phyloP scores from a whole-genome alignment of 2,113 vertebrate genomes.

The Lepisosteus osseus region DNA sequence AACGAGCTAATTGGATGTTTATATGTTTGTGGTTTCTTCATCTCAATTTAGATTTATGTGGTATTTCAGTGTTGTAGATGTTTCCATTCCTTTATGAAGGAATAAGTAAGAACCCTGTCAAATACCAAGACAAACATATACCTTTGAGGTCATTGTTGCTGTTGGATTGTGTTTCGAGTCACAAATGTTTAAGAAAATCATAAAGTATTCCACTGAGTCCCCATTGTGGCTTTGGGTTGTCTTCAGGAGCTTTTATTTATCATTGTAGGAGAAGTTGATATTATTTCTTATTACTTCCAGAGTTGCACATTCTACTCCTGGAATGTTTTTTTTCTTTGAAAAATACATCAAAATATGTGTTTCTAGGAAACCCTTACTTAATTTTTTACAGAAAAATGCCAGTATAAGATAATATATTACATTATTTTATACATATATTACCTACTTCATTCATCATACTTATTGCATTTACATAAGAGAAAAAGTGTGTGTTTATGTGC shows the following conservation, averaged over 20 bases:
- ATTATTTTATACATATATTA: too few relatives aligned
- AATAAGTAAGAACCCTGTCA: conserved; percentile 32
- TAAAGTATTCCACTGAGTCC: conserved; percentile 24
- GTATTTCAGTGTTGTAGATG: conserved; percentile 22
- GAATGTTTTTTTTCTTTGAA: not conserved
- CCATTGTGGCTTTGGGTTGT: conserved; percentile 29
- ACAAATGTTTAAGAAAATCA: conserved; percentile 34
- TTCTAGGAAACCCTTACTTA: too few relatives aligned
- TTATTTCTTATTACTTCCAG: not conserved
- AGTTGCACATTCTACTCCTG: not conserved
- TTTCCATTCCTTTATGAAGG: conserved; percentile 30
- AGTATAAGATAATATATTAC: too few relatives aligned
- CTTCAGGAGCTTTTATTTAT: conserved; percentile 33
- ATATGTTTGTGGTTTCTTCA: conserved; percentile 22
- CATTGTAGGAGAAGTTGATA: conserved; percentile 1
- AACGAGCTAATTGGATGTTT: conserved; percentile 29
- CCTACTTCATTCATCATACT: too few relatives aligned
- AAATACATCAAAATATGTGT: not conserved
- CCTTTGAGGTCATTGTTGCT: conserved; percentile 54
- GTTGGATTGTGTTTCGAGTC: conserved; percentile 39
- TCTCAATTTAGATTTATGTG: conserved; percentile 38
- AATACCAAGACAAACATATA: conserved; percentile 44
- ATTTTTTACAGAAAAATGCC: too few relatives aligned
- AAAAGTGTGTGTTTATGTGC: too few relatives aligned
- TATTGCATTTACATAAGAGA: too few relatives aligned